Conservation (phyloP, 2,797 vertebrate genomes). For the Perodicticus potto region DNA sequence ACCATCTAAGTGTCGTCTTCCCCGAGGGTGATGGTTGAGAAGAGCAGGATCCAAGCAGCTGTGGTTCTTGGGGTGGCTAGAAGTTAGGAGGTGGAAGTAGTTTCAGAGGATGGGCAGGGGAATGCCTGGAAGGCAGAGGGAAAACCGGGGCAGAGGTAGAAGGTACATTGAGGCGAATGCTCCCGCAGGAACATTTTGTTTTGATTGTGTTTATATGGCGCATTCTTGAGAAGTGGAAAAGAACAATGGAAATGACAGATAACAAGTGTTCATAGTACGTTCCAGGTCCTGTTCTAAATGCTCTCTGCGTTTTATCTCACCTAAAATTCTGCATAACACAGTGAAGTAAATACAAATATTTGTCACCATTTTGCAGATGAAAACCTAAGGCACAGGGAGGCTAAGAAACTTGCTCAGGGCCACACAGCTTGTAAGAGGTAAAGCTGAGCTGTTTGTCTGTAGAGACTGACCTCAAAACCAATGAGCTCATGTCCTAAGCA, state of each 20-base stretch:
- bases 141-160: neutral
- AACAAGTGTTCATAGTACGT: neutral
- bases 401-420: neutral
- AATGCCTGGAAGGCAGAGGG: neutral
- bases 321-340: neutral
- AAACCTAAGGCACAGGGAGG: neutral
- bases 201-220: neutral
- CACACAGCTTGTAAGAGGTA: neutral
- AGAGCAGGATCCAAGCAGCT: neutral
- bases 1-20: neutral
- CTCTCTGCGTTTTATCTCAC: neutral
- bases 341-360: neutral
- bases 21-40: fast-evolving
- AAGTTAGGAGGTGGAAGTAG: neutral
- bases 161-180: neutral
- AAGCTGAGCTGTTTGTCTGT: neutral
- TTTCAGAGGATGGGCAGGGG: neutral
- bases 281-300: neutral
- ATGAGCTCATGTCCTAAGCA: neutral
- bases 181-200: neutral
- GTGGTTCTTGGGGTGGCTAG: neutral
- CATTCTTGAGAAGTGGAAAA: neutral
- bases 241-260: neutral
- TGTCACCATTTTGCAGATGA: neutral
- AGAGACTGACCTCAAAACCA: neutral